Conservation (phyloP, 1,140 invertebrate genomes). For the Trypoxylus dichotomus region DNA sequence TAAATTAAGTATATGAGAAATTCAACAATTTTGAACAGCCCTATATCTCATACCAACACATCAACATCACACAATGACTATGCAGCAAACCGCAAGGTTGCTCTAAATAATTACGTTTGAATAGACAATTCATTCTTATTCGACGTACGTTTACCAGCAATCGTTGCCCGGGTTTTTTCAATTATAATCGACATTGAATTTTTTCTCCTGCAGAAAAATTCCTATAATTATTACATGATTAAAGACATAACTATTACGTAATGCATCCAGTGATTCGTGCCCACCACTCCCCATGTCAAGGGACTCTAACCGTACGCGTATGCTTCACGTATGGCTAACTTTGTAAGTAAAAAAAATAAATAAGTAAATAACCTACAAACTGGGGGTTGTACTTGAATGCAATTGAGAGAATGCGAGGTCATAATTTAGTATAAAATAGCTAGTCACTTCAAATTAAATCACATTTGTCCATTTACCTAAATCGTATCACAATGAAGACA, state of each 20-base stretch:
- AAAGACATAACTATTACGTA: background rate
- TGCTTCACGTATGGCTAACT: too few species aligned
- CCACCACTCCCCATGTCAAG: background rate
- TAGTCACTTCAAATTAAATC: background rate
- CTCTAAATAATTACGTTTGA: conserved; percentile 2
- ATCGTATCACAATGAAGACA: conserved; percentile 31
- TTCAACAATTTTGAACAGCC: too few species aligned
- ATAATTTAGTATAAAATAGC: conserved; percentile 22
- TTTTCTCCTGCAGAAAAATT: background rate
- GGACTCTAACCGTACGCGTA: background rate
- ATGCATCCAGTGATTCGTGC: background rate
- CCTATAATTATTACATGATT: background rate
- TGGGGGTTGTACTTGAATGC: conserved; percentile 5
- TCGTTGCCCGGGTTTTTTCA: background rate
- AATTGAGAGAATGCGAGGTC: conserved; percentile 9
- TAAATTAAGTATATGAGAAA: too few species aligned
- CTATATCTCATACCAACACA: background rate
- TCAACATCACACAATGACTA: conserved; percentile 10
- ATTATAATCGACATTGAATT: conserved; percentile 10
- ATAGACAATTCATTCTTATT: background rate
- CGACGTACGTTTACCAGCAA: background rate
- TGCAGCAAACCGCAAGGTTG: conserved; percentile 9
- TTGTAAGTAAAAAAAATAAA: too few species aligned
- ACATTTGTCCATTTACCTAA: background rate
- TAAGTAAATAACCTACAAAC: background rate